Conservation (phyloP, 2,797 vertebrate genomes). For the Caiman crocodilus region DNA sequence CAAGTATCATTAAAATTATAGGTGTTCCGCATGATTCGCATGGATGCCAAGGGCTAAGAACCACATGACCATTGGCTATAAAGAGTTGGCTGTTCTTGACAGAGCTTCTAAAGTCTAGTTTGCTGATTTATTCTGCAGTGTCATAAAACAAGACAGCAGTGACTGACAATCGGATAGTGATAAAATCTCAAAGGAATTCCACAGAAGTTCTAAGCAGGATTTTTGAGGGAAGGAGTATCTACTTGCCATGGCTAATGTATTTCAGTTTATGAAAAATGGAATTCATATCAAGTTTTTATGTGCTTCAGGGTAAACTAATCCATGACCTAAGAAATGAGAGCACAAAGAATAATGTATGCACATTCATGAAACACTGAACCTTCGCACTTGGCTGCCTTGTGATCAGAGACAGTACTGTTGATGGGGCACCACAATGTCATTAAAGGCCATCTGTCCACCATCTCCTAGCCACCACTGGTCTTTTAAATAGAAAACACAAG, state of each 20-base stretch:
- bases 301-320: constrained; percentile 41
- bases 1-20: background rate
- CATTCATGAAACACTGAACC: constrained; percentile 15
- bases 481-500: background rate
- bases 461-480: background rate
- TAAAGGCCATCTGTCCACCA: constrained; percentile 43
- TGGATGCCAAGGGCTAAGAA: background rate
- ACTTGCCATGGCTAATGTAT: background rate
- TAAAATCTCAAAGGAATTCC: constrained; percentile 53
- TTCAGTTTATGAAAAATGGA: constrained; percentile 37
- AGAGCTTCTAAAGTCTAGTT: background rate
- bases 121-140: constrained; percentile 33
- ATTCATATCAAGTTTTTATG: constrained; percentile 51
- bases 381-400: background rate
- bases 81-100: background rate
- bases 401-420: background rate
- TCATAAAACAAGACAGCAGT: background rate
- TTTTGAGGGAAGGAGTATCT: constrained; percentile 15
- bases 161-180: constrained; percentile 7
- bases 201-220: background rate
- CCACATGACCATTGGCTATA: background rate
- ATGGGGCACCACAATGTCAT: background rate
- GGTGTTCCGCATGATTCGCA: background rate
- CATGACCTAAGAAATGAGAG: background rate
- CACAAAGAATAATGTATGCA: background rate